A percentile compares a stretch with the other conserved stretches of the same genome.
phyloP scores from a whole-genome alignment of 2,888 invertebrate genomes.

The Dimorphilus gyrociliatus region DNA sequence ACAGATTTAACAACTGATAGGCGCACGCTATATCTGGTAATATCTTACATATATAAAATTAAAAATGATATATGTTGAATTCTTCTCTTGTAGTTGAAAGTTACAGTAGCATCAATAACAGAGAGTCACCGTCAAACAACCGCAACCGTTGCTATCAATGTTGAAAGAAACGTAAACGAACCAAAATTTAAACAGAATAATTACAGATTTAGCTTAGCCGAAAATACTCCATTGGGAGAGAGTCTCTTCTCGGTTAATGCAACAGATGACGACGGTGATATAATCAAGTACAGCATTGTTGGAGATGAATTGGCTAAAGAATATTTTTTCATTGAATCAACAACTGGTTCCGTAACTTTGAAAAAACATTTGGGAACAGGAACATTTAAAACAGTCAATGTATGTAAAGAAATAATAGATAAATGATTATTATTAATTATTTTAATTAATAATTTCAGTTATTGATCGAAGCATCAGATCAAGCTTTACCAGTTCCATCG shows the following conservation, averaged over 20 bases:
- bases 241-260: slow-evolving; percentile 18
- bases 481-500: slow-evolving; percentile 10
- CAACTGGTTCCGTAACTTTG: slow-evolving; percentile 17
- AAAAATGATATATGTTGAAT: not conserved
- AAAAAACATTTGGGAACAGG: slow-evolving; percentile 15
- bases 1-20: slow-evolving; percentile 14
- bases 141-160: slow-evolving; percentile 20
- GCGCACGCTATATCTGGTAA: slow-evolving; percentile 16
- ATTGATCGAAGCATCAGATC: slow-evolving; percentile 11
- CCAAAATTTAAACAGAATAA: slow-evolving; percentile 14
- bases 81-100: slow-evolving; percentile 12
- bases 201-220: slow-evolving; percentile 13
- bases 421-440: not conserved
- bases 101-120: too few species aligned
- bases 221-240: slow-evolving; percentile 13
- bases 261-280: slow-evolving; percentile 20
- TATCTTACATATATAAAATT: slow-evolving; percentile 4
- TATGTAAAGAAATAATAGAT: slow-evolving; percentile 9
- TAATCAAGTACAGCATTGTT: slow-evolving; percentile 14
- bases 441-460: slow-evolving; percentile 8
- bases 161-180: slow-evolving; percentile 20
- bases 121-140: slow-evolving; percentile 15
- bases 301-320: slow-evolving; percentile 16
- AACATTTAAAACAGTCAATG: slow-evolving; percentile 14
- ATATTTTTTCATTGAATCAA: slow-evolving; percentile 21